Conservation (phyloP, 2,797 vertebrate genomes). For the Danio kyathit region DNA sequence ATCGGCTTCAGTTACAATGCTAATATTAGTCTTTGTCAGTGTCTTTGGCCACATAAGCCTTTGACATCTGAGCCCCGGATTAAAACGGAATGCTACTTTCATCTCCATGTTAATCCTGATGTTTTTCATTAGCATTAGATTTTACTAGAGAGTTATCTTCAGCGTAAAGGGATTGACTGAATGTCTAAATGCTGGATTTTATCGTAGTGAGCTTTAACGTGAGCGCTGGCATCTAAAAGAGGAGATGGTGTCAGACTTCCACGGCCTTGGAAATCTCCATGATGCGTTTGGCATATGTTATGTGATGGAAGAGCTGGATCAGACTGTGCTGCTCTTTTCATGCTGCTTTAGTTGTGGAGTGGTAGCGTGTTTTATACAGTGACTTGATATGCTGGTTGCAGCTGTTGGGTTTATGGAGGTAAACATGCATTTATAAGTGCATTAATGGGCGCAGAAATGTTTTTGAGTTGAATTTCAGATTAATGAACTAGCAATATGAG, state of each 20-base stretch:
- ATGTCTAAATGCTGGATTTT: slow-evolving; percentile 4
- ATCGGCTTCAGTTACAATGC: slow-evolving; percentile 23
- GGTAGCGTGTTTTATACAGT: slow-evolving; percentile 6
- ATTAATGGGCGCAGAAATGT: background rate
- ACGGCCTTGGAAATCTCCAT: slow-evolving; percentile 41
- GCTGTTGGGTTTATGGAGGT: background rate
- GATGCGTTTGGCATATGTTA: slow-evolving; percentile 40
- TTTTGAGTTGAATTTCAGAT: slow-evolving; percentile 12
- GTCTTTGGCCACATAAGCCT: slow-evolving; percentile 10
- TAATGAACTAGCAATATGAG: background rate
- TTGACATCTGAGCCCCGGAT: slow-evolving; percentile 19
- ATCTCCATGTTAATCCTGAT: slow-evolving; percentile 27
- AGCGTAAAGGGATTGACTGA: background rate
- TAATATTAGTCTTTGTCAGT: slow-evolving; percentile 43
- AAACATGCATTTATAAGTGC: background rate
- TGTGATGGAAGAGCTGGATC: slow-evolving; percentile 25
- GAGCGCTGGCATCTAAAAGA: slow-evolving; percentile 28
- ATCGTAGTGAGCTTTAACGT: background rate
- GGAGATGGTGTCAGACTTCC: slow-evolving; percentile 29
- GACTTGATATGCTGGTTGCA: background rate
- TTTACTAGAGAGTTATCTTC: slow-evolving; percentile 22
- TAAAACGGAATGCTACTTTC: slow-evolving; percentile 1
- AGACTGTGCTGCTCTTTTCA: slow-evolving; percentile 9
- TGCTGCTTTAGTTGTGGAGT: background rate
- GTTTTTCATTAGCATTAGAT: slow-evolving; percentile 14